A percentile compares a stretch with the other conserved stretches of the same genome.
Conservation (phyloP, 2,888 invertebrate species). For the Cosmia pyralina region DNA sequence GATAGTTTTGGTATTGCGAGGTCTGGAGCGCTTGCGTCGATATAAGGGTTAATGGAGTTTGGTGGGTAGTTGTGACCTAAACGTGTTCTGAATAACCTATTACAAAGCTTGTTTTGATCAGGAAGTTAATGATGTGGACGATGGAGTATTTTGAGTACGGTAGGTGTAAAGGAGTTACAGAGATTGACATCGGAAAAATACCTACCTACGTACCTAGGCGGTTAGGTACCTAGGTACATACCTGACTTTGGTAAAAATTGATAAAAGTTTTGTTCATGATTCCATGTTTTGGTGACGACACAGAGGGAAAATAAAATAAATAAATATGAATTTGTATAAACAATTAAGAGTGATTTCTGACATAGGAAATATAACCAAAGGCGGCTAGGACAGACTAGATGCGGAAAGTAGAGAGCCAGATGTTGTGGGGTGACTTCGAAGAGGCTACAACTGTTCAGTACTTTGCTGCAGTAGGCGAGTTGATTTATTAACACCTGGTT, state of each 20-base stretch:
- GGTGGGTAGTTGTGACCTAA: slow-evolving; percentile 41
- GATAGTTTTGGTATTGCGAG: slow-evolving; percentile 58
- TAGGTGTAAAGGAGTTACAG: background rate
- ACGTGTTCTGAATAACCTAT: slow-evolving; percentile 59
- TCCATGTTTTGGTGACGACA: no score
- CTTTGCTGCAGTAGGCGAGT: background rate
- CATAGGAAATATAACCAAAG: background rate
- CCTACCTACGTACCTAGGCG: no score
- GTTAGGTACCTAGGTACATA: no score
- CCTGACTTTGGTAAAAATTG: no score
- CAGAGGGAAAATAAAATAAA: no score
- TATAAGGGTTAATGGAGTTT: slow-evolving; percentile 62
- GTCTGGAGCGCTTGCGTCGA: slow-evolving; percentile 44
- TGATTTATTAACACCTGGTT: background rate
- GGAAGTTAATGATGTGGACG: background rate
- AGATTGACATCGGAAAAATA: background rate
- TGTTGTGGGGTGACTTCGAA: background rate
- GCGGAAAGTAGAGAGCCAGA: background rate
- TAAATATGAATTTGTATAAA: no score
- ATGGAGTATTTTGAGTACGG: background rate
- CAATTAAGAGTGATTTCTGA: no score
- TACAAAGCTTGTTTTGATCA: slow-evolving; percentile 30
- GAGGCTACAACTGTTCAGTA: no score
- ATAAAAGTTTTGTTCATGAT: no score
- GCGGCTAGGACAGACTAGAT: background rate